These are phyloP conservation scores for Clistopyga incitator DNA, from an alignment of 2,888 invertebrate species.

Conservation along the genomic window DNA sequence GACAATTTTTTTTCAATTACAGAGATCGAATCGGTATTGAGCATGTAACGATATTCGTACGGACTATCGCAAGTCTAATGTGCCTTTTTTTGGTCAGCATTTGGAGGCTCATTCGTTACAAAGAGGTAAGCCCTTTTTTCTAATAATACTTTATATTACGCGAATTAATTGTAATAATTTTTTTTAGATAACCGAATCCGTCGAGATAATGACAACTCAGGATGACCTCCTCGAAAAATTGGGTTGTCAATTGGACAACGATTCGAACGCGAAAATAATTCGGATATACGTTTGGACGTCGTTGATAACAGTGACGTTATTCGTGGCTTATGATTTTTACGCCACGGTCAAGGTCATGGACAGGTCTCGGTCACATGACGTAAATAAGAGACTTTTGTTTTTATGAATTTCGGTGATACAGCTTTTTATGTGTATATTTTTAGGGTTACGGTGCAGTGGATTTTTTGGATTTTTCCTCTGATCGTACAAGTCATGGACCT, in stretches of 20 bases:
- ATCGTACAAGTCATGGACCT: conserved; percentile 42
- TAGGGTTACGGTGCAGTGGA: conserved; percentile 18
- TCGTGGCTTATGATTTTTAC: conserved; percentile 31
- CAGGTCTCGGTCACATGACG: neutral
- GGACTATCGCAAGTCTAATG: conserved; percentile 14
- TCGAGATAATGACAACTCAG: conserved; percentile 49
- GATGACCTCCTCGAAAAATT: conserved; percentile 52
- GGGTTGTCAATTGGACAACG: conserved; percentile 48
- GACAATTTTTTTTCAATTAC: neutral
- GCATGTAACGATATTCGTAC: conserved; percentile 29
- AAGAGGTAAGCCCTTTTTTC: conserved; percentile 58
- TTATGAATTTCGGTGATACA: neutral
- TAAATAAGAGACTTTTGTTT: neutral
- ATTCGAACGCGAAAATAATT: conserved; percentile 36
- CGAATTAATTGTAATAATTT: neutral
- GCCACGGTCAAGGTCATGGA: neutral
- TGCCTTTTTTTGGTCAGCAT: conserved; percentile 31
- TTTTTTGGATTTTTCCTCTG: conserved; percentile 44
- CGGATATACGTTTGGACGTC: conserved; percentile 52
- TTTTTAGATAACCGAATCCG: conserved; percentile 52
- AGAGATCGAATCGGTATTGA: neutral
- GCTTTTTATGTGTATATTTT: conserved; percentile 1
- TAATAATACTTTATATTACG: no score
- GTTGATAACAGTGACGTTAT: neutral
- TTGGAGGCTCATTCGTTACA: conserved; percentile 48